A percentile compares a stretch with the other conserved stretches of the same genome.
phyloP scores from a whole-genome alignment of 2,888 invertebrate genomes.

The Smittia sp. region DNA sequence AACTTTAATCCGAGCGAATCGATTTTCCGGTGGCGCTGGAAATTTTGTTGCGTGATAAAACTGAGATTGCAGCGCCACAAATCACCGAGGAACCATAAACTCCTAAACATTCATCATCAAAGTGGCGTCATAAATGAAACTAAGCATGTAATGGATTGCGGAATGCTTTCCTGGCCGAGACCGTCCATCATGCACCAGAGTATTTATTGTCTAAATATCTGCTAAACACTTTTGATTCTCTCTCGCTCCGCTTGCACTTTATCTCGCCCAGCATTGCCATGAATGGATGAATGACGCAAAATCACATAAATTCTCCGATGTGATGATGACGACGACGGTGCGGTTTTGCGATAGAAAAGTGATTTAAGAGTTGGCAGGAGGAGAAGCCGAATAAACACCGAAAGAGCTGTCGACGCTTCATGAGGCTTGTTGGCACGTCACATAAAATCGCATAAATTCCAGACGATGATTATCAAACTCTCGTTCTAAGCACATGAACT shows the following conservation, averaged over 20 bases:
- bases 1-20: too few species aligned
- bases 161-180: conserved; percentile 16
- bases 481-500: neutral
- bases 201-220: conserved; percentile 11
- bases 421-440: neutral
- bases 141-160: conserved; percentile 28
- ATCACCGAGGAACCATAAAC: neutral
- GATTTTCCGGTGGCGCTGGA: too few species aligned
- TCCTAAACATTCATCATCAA: neutral
- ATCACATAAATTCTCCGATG: conserved; percentile 32
- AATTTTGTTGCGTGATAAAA: too few species aligned
- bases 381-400: conserved; percentile 26
- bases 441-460: conserved; percentile 31
- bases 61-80: neutral
- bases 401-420: conserved; percentile 28
- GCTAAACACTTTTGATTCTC: conserved; percentile 1
- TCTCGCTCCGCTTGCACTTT: neutral
- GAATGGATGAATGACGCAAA: conserved; percentile 37
- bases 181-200: conserved; percentile 16
- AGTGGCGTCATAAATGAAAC: neutral
- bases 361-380: conserved; percentile 3
- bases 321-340: conserved; percentile 32
- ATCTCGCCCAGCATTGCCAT: neutral
- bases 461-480: conserved; percentile 20
- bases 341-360: conserved; percentile 11